Evolutionary conservation across 2,113 vertebrate genomes (phyloP).

Genomic region (Pollimyrus isidori): DNA sequence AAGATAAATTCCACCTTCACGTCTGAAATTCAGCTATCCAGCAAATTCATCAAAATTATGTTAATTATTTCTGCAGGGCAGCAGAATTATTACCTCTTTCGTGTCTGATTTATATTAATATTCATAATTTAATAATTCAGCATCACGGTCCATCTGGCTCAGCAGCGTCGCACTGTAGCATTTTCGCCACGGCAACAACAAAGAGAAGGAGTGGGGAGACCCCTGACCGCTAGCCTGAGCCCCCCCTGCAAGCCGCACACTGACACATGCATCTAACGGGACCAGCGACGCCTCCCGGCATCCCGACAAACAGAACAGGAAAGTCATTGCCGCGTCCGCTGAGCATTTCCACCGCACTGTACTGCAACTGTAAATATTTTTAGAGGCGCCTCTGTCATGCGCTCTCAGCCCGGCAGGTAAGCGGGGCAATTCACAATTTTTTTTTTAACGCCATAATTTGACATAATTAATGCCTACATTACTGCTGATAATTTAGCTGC

Average conservation of each 20-base stretch:
- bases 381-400: background rate
- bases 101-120: conserved; percentile 97
- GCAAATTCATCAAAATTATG: conserved; percentile 99
- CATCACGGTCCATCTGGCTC: conserved; percentile 79
- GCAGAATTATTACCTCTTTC: conserved; percentile 99
- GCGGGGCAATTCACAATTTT: conserved; percentile 78
- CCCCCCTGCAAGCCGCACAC: conserved; percentile 30
- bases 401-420: conserved; percentile 70
- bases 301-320: background rate
- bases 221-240: background rate
- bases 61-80: conserved; percentile 99
- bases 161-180: conserved; percentile 52
- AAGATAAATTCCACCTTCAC: conserved; percentile 98
- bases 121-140: conserved; percentile 97
- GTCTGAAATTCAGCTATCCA: conserved; percentile 96
- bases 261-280: conserved; percentile 45
- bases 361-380: conserved; percentile 9
- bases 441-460: conserved; percentile 86
- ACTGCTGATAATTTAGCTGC: conserved; percentile 88
- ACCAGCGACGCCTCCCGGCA: conserved; percentile 31
- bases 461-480: conserved; percentile 85
- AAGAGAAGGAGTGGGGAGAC: conserved; percentile 11
- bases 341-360: background rate
- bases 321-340: background rate
- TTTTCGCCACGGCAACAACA: conserved; percentile 48